Conservation (phyloP, 2,797 vertebrate species). For the Argya squamiceps region DNA sequence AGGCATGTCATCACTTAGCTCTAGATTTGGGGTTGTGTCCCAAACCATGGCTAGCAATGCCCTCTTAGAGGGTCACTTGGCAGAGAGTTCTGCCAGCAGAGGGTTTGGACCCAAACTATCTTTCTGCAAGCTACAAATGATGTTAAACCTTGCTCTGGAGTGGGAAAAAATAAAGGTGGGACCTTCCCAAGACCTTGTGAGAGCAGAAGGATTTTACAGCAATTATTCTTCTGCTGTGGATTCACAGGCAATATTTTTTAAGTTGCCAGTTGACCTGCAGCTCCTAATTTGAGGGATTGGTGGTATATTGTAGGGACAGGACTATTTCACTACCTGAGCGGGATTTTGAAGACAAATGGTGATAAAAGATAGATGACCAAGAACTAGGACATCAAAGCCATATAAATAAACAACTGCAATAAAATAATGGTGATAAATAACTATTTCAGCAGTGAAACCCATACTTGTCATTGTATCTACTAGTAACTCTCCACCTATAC, state of each 20-base stretch:
- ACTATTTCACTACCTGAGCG: not conserved
- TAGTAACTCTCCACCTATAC: not conserved
- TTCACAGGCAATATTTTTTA: not conserved
- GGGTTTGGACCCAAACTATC: not conserved
- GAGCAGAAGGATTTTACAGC: not conserved
- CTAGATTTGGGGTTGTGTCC: fast-evolving
- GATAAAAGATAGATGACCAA: not conserved
- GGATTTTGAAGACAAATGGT: not conserved
- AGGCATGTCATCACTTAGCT: not conserved
- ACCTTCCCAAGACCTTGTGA: not conserved
- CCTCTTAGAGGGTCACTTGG: not conserved
- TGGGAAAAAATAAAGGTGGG: not conserved
- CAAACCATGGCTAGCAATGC: not conserved
- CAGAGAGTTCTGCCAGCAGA: not conserved
- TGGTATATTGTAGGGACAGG: not conserved
- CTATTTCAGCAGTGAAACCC: not conserved
- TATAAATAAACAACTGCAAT: not conserved
- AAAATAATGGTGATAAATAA: not conserved
- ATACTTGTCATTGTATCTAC: not conserved
- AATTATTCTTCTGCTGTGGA: not conserved
- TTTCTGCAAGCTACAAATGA: not conserved
- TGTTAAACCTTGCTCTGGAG: not conserved
- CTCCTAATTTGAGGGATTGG: not conserved
- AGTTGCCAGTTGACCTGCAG: not conserved
- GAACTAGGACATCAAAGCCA: not conserved